A percentile compares a stretch with the other conserved stretches of the same genome.
phyloP scores from a whole-genome alignment of 2,888 invertebrate species.

The Lochmaea capreae region DNA sequence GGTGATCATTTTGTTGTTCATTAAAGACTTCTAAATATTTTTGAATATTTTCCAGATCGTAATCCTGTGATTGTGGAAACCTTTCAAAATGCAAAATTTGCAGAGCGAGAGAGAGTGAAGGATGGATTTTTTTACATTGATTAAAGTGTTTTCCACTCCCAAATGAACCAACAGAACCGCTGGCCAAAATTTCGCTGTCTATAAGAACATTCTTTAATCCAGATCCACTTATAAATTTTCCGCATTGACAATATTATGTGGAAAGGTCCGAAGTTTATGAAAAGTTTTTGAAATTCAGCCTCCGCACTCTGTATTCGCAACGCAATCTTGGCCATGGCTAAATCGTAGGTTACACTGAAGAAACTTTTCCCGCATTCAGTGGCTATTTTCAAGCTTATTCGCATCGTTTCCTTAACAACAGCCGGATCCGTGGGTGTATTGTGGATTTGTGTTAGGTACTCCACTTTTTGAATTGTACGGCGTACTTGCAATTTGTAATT shows the following conservation, averaged over 20 bases:
- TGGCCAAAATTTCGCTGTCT: constrained; percentile 50
- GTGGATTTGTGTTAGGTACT: constrained; percentile 51
- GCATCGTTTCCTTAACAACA: constrained; percentile 40
- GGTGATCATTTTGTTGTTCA: constrained; percentile 33
- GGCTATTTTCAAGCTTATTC: constrained; percentile 29
- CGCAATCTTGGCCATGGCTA: constrained; percentile 41
- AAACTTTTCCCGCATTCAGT: constrained; percentile 28
- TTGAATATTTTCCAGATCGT: constrained; percentile 12
- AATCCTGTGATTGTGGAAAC: constrained; percentile 43
- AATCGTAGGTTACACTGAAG: constrained; percentile 39
- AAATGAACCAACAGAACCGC: constrained; percentile 49
- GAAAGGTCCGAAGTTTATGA: constrained; percentile 53
- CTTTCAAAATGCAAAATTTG: constrained; percentile 50
- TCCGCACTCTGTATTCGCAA: constrained; percentile 27
- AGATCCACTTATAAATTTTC: constrained; percentile 48
- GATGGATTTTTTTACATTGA: constrained; percentile 35
- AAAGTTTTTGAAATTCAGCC: constrained; percentile 41
- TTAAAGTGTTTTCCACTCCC: constrained; percentile 47
- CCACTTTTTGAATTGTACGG: constrained; percentile 45
- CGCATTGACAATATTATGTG: constrained; percentile 52
- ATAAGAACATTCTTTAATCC: constrained; percentile 47
- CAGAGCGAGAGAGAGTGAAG: constrained; percentile 47
- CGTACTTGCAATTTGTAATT: constrained; percentile 28
- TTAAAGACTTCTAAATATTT: constrained; percentile 19
- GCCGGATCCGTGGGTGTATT: constrained; percentile 47